These are phyloP conservation scores for Lanius ludovicianus DNA, from an alignment of 2,113 vertebrate species.

Conservation along the genomic window DNA sequence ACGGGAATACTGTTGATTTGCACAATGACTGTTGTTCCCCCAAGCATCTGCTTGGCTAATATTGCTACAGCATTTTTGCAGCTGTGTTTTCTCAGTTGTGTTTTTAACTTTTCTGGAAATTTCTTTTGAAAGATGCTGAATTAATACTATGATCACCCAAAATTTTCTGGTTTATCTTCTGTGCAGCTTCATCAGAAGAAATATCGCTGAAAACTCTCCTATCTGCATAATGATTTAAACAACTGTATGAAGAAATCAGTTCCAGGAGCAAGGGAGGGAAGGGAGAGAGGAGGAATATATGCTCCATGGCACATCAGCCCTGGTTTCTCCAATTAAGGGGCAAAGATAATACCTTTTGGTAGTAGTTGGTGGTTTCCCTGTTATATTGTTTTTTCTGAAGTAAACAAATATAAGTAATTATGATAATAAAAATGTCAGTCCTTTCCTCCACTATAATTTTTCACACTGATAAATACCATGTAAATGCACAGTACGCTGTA, in stretches of 20 bases:
- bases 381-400: neutral
- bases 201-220: neutral
- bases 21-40: neutral
- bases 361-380: neutral
- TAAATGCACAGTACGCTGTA: neutral
- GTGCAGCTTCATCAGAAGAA: neutral
- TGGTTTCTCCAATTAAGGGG: neutral
- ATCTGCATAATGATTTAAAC: neutral
- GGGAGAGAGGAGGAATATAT: neutral
- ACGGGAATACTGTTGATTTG: neutral
- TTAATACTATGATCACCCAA: neutral
- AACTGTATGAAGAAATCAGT: neutral
- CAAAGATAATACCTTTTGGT: neutral
- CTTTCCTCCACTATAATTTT: neutral
- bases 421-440: neutral
- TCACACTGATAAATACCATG: neutral
- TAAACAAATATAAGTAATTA: neutral
- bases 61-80: neutral
- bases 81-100: slow-evolving; percentile 2
- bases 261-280: neutral
- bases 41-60: neutral
- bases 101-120: neutral
- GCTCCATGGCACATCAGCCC: neutral
- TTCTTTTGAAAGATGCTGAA: neutral
- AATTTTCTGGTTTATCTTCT: neutral